Evolutionary conservation across 2,797 vertebrate genomes (phyloP).

Genomic region (Podarcis siculus): DNA sequence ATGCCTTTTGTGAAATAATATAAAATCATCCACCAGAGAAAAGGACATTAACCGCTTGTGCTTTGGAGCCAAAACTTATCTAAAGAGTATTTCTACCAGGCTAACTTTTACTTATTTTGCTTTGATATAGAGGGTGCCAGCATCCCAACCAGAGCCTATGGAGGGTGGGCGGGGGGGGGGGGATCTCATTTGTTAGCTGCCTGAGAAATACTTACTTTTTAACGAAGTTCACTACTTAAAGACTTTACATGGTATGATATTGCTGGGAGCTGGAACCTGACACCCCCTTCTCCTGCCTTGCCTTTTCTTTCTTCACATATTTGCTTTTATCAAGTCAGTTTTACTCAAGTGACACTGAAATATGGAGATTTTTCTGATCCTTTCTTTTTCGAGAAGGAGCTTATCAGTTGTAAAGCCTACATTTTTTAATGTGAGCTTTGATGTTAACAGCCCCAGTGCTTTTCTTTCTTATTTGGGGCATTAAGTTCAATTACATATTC

Average conservation of each 20-base stretch:
- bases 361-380: conserved; percentile 43
- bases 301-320: conserved; percentile 67
- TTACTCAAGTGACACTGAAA: conserved; percentile 64
- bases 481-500: conserved; percentile 69
- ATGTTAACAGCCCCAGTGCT: conserved; percentile 63
- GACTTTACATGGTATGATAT: conserved; percentile 45
- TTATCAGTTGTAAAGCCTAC: conserved; percentile 61
- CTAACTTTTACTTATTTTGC: conserved; percentile 39
- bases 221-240: conserved; percentile 65
- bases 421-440: conserved; percentile 53
- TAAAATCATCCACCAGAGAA: conserved; percentile 42
- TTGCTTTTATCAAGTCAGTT: conserved; percentile 69
- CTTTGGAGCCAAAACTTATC: conserved; percentile 20
- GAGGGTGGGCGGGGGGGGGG: background rate
- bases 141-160: conserved; percentile 17
- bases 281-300: conserved; percentile 52
- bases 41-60: conserved; percentile 27
- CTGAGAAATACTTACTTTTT: conserved; percentile 63
- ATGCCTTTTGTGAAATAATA: conserved; percentile 51
- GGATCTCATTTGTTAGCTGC: conserved; percentile 45
- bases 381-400: conserved; percentile 14
- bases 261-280: conserved; percentile 66
- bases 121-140: conserved; percentile 31
- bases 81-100: conserved; percentile 27
- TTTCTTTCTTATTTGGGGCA: conserved; percentile 66